These are phyloP conservation scores for Habropoda laboriosa DNA, from an alignment of 1,140 invertebrate species.

Conservation along the genomic window DNA sequence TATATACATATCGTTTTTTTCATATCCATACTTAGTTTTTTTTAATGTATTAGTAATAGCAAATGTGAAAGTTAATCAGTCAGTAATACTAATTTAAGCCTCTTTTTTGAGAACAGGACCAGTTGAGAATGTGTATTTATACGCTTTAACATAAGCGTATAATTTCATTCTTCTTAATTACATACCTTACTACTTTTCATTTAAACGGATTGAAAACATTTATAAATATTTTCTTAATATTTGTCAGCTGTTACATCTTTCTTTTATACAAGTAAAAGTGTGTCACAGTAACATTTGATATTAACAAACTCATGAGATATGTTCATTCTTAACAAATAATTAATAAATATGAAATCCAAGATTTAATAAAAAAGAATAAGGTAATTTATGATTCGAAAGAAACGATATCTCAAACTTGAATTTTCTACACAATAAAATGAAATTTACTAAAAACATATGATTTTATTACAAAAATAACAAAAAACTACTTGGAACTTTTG, in stretches of 20 bases:
- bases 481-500: neutral
- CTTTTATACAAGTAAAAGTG: neutral
- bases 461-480: constrained; percentile 2
- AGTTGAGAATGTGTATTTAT: constrained; percentile 39
- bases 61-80: constrained; percentile 67
- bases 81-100: constrained; percentile 59
- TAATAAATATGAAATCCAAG: constrained; percentile 12
- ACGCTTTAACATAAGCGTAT: neutral
- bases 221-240: neutral
- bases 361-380: neutral
- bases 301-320: constrained; percentile 47
- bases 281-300: constrained; percentile 7
- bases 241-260: neutral
- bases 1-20: constrained; percentile 55
- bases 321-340: constrained; percentile 10
- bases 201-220: neutral
- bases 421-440: neutral
- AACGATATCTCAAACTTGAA: neutral
- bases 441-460: neutral
- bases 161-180: constrained; percentile 2
- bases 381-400: neutral
- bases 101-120: constrained; percentile 41
- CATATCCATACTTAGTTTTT: constrained; percentile 67
- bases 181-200: neutral
- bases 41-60: constrained; percentile 64